Base-by-base conservation (phyloP, 2,888 invertebrate species). In the Hymenopus coronatus region DNA sequence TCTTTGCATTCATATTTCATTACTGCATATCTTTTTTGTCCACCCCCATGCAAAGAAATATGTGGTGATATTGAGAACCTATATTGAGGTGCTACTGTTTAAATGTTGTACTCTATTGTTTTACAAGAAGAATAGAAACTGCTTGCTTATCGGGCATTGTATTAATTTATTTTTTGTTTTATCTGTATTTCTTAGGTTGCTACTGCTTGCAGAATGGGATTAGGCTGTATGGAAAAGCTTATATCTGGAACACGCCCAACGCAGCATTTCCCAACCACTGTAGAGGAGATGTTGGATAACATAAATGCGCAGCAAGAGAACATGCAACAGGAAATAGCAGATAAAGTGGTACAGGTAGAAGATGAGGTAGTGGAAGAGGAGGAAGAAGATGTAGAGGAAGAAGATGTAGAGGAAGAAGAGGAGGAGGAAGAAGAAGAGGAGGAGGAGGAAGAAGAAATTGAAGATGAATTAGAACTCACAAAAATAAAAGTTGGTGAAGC, bases 261-360 rank as follows among this genome's bases (percentile, higher is more conserved):
- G 1, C 33, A 88, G 28, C 40, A 86, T 15, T 90, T 90, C 82
- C 88, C 90, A 25, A 87, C 88, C n/a, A 81, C 54, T 28, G n/a
- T 83, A n/a, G 87, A 87, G 1, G 82, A 87, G 82, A 87, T 87
- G 82, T 4, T 87, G 33, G 87, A 87, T 27, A 25, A 20, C 54
- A 70, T 70, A 3, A 70, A 27, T 81, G 28, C 12, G 15, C 20
- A 81, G 40, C 40, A 12, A 40, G 40, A 40, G 40, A 8, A 40
- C 9, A 28, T 86, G 46, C 12, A 28, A n/a, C 40, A 86, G 27
- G 86, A 86, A 12, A 3, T 40, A n/a, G 70, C 54, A 86, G 86
- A 86, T 70, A 70, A 86, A 87, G 87, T 25, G 27, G 70, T 14
- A 20, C 86, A 46, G 2, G 0, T 40, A n/a, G 70, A 28, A 82